phyloP scores from a whole-genome alignment of 2,797 vertebrate species.

The Muraenolepis orangiensis region DNA sequence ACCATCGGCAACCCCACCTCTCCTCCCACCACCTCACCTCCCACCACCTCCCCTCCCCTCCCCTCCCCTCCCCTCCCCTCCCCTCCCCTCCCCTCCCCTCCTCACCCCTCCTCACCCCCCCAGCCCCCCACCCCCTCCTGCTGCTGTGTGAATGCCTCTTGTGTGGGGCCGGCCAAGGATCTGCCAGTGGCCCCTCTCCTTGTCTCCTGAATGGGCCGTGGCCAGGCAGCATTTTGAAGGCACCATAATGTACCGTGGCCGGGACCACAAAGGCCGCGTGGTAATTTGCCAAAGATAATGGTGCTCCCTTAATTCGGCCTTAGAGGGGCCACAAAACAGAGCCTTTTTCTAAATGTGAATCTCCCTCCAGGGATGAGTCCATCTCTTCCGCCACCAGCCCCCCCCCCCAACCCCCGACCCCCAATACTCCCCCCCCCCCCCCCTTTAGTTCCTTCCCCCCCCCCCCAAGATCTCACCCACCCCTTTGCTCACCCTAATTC shows the following conservation, averaged over 20 bases:
- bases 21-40: constrained; percentile 28
- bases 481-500: constrained; percentile 37
- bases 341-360: constrained; percentile 40
- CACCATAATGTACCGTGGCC: constrained; percentile 81
- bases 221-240: constrained; percentile 76
- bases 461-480: constrained; percentile 11
- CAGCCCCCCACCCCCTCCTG: constrained; percentile 60
- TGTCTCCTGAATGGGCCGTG: constrained; percentile 79
- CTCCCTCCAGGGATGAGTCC: constrained; percentile 59
- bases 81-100: constrained; percentile 33
- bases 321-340: constrained; percentile 73
- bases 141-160: constrained; percentile 77
- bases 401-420: not conserved
- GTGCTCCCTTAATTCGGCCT: constrained; percentile 73
- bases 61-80: constrained; percentile 40
- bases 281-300: constrained; percentile 85
- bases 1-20: constrained; percentile 18
- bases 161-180: constrained; percentile 83
- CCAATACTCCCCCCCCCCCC: not conserved
- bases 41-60: constrained; percentile 21
- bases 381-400: not conserved
- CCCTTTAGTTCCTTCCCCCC: constrained; percentile 7
- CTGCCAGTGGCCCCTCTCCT: constrained; percentile 79
- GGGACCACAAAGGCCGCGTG: constrained; percentile 74
- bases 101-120: constrained; percentile 43